These are phyloP conservation scores for Aotus griseimembra DNA, from an alignment of 2,797 vertebrate species.

Conservation along the genomic window DNA sequence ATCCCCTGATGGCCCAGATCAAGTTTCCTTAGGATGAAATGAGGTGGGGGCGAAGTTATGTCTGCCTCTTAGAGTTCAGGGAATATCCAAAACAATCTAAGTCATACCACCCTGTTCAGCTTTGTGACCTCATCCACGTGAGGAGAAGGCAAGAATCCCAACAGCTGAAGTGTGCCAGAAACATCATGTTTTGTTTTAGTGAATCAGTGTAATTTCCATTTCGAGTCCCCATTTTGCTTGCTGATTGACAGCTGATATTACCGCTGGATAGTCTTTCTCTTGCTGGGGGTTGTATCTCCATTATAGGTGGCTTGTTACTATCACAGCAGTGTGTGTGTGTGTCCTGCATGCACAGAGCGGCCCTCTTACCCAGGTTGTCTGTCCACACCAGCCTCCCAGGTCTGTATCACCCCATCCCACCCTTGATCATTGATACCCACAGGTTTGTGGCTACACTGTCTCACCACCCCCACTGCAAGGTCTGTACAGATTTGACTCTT, in stretches of 20 bases:
- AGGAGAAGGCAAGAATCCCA: neutral
- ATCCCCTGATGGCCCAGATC: too few relatives aligned
- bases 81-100: neutral
- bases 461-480: neutral
- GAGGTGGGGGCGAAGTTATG: neutral
- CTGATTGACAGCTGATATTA: neutral
- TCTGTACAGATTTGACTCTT: neutral
- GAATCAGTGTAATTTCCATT: neutral
- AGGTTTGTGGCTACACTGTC: neutral
- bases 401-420: neutral
- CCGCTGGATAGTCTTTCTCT: neutral
- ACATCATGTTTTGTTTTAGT: neutral
- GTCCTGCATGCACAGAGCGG: neutral
- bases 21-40: neutral
- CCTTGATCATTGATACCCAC: neutral
- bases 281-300: neutral
- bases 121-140: neutral
- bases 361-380: neutral
- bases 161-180: neutral
- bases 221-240: neutral
- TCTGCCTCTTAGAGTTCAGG: neutral
- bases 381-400: neutral
- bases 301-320: neutral
- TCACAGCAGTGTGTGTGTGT: neutral
- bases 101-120: neutral